A percentile compares a stretch with the other conserved stretches of the same genome.
Conservation (phyloP, 1,140 invertebrate species). For the Teleopsis dalmanni region DNA sequence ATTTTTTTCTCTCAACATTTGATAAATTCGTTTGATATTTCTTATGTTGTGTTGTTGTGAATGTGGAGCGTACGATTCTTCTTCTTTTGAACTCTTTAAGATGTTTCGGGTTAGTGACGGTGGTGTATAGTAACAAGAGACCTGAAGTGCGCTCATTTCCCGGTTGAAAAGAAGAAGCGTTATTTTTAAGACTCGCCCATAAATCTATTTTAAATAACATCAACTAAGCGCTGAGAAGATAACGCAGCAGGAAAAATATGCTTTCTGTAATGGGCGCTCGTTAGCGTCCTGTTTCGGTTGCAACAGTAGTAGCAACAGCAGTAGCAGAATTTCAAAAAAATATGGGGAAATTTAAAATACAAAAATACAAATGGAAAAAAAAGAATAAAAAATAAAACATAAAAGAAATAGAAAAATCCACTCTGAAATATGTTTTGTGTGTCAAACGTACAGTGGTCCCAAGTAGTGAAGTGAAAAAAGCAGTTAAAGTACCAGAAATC, state of each 20-base stretch:
- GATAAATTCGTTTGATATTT: constrained; percentile 9
- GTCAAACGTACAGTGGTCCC: background rate
- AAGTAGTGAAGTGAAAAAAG: background rate
- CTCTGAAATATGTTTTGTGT: background rate
- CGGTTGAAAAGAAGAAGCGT: background rate
- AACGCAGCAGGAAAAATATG: constrained; percentile 13
- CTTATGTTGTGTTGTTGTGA: background rate
- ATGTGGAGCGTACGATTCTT: background rate
- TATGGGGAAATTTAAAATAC: background rate
- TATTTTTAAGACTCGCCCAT: constrained; percentile 13
- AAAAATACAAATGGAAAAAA: background rate
- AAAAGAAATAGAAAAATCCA: background rate
- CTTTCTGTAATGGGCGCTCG: constrained; percentile 42
- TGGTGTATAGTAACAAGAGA: background rate
- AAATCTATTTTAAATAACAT: constrained; percentile 37
- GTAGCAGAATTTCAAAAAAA: background rate
- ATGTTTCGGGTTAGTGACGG: background rate
- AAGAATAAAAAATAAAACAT: background rate
- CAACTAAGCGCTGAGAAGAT: constrained; percentile 2
- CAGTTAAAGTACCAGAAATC: background rate
- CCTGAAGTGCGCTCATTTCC: background rate
- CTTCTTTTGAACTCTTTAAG: background rate
- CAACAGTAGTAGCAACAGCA: background rate
- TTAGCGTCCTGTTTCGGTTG: constrained; percentile 20
- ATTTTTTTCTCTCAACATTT: constrained; percentile 3